phyloP scores from a whole-genome alignment of 92 coral and sea anemone species.

The Parazoanthus swiftii region DNA sequence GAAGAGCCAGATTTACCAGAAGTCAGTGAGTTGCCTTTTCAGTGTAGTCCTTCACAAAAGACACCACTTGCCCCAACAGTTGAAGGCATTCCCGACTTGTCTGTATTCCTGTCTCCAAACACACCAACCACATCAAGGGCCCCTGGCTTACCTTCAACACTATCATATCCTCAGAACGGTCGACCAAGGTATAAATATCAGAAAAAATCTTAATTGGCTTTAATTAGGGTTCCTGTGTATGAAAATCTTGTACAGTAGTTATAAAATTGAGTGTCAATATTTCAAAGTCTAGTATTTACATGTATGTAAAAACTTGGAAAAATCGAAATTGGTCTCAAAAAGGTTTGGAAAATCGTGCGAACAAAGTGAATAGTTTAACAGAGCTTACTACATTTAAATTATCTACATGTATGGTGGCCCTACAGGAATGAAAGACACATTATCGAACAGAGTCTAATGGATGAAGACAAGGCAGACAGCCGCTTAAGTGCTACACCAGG shows the following conservation, averaged over 20 bases:
- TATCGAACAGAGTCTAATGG: neutral
- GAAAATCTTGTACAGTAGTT: too few relatives aligned
- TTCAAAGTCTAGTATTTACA: too few relatives aligned
- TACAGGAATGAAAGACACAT: neutral
- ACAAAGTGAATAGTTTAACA: too few relatives aligned
- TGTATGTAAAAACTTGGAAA: too few relatives aligned
- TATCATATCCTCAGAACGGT: neutral
- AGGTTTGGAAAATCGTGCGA: too few relatives aligned
- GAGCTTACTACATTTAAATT: too few relatives aligned
- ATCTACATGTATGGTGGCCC: neutral
- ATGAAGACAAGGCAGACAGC: neutral
- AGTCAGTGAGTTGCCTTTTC: neutral
- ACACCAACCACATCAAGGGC: slow-evolving; percentile 43
- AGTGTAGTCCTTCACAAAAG: slow-evolving; percentile 31
- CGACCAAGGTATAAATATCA: neutral
- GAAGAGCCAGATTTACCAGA: neutral
- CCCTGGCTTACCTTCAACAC: neutral
- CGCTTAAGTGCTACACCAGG: neutral
- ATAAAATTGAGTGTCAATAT: too few relatives aligned
- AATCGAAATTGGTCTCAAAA: too few relatives aligned
- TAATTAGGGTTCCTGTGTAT: too few relatives aligned
- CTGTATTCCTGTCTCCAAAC: slow-evolving; percentile 51
- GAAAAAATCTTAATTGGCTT: too few relatives aligned
- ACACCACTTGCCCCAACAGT: slow-evolving; percentile 52
- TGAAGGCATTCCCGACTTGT: slow-evolving; percentile 49